phyloP scores from a whole-genome alignment of 2,888 invertebrate species.

The Tiliacea aurago region DNA sequence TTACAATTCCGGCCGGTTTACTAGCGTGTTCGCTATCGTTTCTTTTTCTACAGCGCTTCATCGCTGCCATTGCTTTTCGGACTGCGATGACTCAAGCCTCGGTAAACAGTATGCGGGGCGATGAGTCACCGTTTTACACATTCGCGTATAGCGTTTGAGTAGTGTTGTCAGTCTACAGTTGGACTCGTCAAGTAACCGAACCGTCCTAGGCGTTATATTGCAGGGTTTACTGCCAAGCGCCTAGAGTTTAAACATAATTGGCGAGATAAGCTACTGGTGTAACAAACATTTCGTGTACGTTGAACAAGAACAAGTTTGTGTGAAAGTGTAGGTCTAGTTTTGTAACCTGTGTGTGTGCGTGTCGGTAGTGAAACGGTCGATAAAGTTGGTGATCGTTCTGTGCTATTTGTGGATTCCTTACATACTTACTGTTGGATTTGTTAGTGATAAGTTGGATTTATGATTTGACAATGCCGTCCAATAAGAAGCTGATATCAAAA shows the following conservation, averaged over 20 bases:
- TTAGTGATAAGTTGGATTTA: conserved; percentile 73
- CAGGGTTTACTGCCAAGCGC: conserved; percentile 86
- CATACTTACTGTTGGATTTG: conserved; percentile 73
- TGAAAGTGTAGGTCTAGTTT: conserved; percentile 88
- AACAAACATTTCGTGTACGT: conserved; percentile 76
- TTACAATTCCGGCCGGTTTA: conserved; percentile 71
- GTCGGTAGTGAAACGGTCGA: conserved; percentile 89
- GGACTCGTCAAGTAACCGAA: conserved; percentile 87
- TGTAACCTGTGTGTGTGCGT: conserved; percentile 84
- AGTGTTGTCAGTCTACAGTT: conserved; percentile 90
- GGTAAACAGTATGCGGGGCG: conserved; percentile 91
- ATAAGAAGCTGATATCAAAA: conserved; percentile 87
- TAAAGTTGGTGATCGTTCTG: conserved; percentile 85
- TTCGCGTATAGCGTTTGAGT: conserved; percentile 90
- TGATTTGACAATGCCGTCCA: conserved; percentile 85
- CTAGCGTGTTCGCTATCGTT: conserved; percentile 60
- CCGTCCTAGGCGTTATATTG: conserved; percentile 86
- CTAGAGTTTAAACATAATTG: conserved; percentile 78
- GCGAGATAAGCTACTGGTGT: conserved; percentile 76
- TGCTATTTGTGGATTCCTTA: conserved; percentile 87
- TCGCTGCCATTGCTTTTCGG: conserved; percentile 78
- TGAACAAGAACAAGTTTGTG: conserved; percentile 82
- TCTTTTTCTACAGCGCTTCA: conserved; percentile 80
- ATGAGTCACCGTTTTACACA: conserved; percentile 91
- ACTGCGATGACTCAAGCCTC: conserved; percentile 90